These are phyloP conservation scores for Caenorhabditis panamensis DNA, from an alignment of 2,888 invertebrate species.

Conservation along the genomic window DNA sequence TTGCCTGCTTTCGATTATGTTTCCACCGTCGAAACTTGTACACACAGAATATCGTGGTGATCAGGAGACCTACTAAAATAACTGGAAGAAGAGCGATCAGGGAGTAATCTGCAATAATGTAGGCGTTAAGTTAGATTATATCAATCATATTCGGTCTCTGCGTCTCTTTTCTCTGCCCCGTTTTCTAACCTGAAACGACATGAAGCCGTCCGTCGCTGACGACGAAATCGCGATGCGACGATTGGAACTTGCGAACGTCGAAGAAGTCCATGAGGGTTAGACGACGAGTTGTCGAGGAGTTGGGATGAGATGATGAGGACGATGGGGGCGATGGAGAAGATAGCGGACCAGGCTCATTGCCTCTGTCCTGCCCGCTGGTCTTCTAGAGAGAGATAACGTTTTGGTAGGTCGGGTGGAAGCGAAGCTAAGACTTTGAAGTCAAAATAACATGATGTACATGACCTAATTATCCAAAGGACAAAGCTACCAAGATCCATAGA, in stretches of 20 bases:
- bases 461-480: neutral
- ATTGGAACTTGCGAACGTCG: constrained; percentile 60
- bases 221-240: constrained; percentile 54
- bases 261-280: constrained; percentile 59
- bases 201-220: constrained; percentile 55
- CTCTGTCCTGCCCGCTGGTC: constrained; percentile 35
- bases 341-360: constrained; percentile 37
- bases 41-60: constrained; percentile 63
- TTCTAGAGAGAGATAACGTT: constrained; percentile 21
- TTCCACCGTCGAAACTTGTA: constrained; percentile 63
- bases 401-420: neutral
- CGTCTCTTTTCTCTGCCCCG: constrained; percentile 12
- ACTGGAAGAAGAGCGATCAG: constrained; percentile 70
- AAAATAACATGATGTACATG: neutral
- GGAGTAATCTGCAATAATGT: constrained; percentile 67
- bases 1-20: constrained; percentile 61
- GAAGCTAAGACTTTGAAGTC: no score
- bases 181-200: constrained; percentile 50
- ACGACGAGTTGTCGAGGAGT: constrained; percentile 36
- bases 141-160: neutral
- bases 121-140: no score
- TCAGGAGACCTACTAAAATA: constrained; percentile 62
- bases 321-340: neutral
- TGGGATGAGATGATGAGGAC: constrained; percentile 26
- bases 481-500: no score